Evolutionary conservation across 2,797 vertebrate genomes (phyloP).

Genomic region (Graptemys geographica): DNA sequence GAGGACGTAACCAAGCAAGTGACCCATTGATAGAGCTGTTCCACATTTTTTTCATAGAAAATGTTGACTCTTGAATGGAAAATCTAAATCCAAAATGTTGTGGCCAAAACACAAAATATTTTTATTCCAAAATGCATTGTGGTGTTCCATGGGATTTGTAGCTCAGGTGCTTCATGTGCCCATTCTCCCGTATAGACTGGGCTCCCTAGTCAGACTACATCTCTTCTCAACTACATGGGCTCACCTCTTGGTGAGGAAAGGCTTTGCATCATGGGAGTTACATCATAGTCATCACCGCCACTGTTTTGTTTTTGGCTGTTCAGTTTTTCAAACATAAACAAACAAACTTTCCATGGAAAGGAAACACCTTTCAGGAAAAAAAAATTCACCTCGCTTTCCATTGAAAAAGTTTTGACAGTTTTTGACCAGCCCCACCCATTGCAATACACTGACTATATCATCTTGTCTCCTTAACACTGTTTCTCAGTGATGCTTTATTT

Average conservation of each 20-base stretch:
- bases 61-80: neutral
- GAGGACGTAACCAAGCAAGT: neutral
- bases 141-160: constrained; percentile 13
- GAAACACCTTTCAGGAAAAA: neutral
- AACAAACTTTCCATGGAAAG: neutral
- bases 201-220: neutral
- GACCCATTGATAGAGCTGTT: neutral
- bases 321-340: neutral
- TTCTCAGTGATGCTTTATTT: neutral
- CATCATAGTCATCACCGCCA: neutral
- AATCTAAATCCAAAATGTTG: neutral
- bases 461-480: neutral
- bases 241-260: neutral
- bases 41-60: neutral
- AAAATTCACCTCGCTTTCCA: neutral
- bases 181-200: neutral
- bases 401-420: neutral
- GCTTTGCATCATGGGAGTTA: neutral
- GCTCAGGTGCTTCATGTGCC: constrained; percentile 11
- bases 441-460: neutral
- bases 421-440: neutral
- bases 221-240: neutral
- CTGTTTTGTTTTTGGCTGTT: neutral
- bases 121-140: constrained; percentile 25
- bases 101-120: constrained; percentile 40